Evolutionary conservation across 2,888 invertebrate species (phyloP).

Genomic region (Brenthis daphne): DNA sequence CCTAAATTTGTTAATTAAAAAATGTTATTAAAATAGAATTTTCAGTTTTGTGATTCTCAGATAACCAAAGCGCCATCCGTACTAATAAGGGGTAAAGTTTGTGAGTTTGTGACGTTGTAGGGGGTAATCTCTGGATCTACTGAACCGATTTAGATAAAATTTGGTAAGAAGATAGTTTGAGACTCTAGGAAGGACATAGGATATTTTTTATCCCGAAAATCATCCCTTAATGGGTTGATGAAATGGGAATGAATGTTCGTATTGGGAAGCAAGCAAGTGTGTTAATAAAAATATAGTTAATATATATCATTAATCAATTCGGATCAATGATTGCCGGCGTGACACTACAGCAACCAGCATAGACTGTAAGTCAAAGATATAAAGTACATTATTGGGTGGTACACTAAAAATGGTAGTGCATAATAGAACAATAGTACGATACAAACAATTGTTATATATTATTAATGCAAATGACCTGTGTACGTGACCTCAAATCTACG

Average conservation of each 20-base stretch:
- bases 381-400: slow-evolving; percentile 14
- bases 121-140: too few relatives aligned
- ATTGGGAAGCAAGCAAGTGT: too few relatives aligned
- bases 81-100: too few relatives aligned
- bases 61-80: slow-evolving; percentile 18
- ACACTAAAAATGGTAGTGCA: slow-evolving; percentile 24
- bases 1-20: background rate
- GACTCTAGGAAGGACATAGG: too few relatives aligned
- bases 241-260: too few relatives aligned
- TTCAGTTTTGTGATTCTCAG: slow-evolving; percentile 36
- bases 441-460: slow-evolving; percentile 45
- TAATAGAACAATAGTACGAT: slow-evolving; percentile 44
- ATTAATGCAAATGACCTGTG: slow-evolving; percentile 43
- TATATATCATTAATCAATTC: slow-evolving; percentile 29
- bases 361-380: slow-evolving; percentile 16
- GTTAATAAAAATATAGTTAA: slow-evolving; percentile 17
- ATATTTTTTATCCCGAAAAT: too few relatives aligned
- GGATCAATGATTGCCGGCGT: slow-evolving; percentile 25
- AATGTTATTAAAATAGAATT: slow-evolving; percentile 19
- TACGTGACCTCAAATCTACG: slow-evolving; percentile 25
- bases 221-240: too few relatives aligned
- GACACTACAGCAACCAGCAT: slow-evolving; percentile 7
- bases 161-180: too few relatives aligned
- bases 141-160: too few relatives aligned
- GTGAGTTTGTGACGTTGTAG: too few relatives aligned